Evolutionary conservation across 2,113 vertebrate genomes (phyloP).

Genomic region (Martes martes): DNA sequence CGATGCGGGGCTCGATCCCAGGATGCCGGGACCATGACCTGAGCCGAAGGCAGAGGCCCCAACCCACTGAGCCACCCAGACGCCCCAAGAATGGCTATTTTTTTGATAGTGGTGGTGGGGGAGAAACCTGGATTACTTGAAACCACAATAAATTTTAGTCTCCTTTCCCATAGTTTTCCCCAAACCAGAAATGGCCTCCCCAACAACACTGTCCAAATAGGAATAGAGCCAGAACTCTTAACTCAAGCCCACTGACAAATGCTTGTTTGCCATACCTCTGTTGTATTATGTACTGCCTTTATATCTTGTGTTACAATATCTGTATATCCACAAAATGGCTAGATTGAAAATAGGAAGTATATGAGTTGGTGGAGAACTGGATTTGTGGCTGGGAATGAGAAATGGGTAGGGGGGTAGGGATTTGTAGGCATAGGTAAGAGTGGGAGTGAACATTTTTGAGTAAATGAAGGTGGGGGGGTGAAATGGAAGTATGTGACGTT

Average conservation of each 20-base stretch:
- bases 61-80: too few species aligned
- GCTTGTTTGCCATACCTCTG: background rate
- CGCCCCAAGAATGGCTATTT: background rate
- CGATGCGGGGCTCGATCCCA: too few species aligned
- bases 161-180: background rate
- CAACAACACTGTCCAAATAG: background rate
- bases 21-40: too few species aligned
- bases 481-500: background rate
- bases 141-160: constrained; percentile 2
- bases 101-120: too few species aligned
- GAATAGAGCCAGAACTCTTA: constrained; percentile 6
- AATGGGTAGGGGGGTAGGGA: background rate
- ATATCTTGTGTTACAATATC: background rate
- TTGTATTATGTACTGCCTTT: background rate
- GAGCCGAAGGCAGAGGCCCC: too few species aligned
- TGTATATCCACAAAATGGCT: background rate
- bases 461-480: background rate
- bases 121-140: constrained; percentile 19
- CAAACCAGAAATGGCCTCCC: background rate
- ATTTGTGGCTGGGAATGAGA: background rate
- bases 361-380: background rate
- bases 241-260: background rate
- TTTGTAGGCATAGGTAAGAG: constrained; percentile 11
- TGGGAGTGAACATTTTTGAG: background rate
- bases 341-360: background rate